Evolutionary conservation across 2,797 vertebrate species (phyloP).

Genomic region (Rhinoraja longicauda): DNA sequence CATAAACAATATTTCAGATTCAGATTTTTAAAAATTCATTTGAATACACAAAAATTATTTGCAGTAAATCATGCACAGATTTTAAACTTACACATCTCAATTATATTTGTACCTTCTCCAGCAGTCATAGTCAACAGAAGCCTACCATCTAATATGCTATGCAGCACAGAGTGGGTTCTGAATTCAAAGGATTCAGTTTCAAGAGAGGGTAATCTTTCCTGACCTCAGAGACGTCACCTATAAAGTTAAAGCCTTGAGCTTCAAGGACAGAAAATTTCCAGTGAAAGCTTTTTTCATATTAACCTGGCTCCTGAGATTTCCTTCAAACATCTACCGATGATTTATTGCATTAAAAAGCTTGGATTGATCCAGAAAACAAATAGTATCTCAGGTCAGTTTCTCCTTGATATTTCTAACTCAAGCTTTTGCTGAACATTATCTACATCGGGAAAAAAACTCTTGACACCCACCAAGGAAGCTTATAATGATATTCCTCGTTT

Average conservation of each 20-base stretch:
- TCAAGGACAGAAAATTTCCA: neutral
- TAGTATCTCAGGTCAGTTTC: neutral
- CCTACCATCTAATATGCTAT: constrained; percentile 42
- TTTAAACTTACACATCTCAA: neutral
- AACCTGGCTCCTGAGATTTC: neutral
- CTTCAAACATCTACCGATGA: constrained; percentile 3
- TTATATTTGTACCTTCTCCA: constrained; percentile 70
- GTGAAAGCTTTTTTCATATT: constrained; percentile 38
- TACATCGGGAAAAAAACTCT: neutral
- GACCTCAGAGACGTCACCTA: constrained; percentile 58
- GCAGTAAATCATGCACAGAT: too few species aligned
- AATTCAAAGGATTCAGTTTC: constrained; percentile 42
- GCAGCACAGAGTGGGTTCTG: constrained; percentile 39
- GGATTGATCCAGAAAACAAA: neutral
- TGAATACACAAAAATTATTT: neutral
- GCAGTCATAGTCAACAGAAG: constrained; percentile 65
- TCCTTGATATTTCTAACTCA: neutral
- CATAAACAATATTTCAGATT: neutral
- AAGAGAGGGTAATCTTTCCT: constrained; percentile 50
- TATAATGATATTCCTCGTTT: neutral
- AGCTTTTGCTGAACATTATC: neutral
- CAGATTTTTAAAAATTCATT: neutral
- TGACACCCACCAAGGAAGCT: neutral
- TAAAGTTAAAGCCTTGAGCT: constrained; percentile 68
- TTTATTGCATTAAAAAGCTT: neutral